Evolutionary conservation across 2,113 vertebrate species (phyloP).

Genomic region (Peromyscus californicus): DNA sequence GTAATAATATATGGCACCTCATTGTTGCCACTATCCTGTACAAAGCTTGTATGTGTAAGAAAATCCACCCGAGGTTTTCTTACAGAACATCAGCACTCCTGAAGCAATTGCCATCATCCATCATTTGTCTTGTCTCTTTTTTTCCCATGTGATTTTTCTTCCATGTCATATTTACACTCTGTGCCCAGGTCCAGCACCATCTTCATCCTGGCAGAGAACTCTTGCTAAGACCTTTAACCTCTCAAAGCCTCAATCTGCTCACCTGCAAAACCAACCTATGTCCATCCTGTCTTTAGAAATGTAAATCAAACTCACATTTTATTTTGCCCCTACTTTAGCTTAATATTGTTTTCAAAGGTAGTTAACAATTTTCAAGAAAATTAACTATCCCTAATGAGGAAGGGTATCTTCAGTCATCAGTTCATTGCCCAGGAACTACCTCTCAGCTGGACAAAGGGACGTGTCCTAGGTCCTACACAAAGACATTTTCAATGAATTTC

Average conservation of each 20-base stretch:
- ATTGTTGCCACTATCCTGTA: background rate
- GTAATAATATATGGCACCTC: background rate
- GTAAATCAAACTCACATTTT: background rate
- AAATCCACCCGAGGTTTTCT: background rate
- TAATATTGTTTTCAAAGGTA: constrained; percentile 74
- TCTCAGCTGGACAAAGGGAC: constrained; percentile 72
- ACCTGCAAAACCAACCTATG: background rate
- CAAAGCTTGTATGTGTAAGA: background rate
- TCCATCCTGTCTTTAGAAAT: background rate
- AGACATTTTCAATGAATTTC: constrained; percentile 80
- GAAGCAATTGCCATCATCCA: background rate
- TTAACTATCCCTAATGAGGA: constrained; percentile 54
- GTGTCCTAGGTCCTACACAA: constrained; percentile 49
- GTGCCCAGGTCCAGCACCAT: too few relatives aligned
- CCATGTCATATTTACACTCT: background rate
- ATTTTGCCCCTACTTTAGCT: background rate
- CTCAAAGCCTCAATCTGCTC: background rate
- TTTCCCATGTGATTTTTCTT: background rate
- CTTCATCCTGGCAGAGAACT: background rate
- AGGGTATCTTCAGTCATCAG: constrained; percentile 61
- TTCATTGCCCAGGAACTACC: constrained; percentile 61
- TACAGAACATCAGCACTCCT: background rate
- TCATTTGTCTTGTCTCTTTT: background rate
- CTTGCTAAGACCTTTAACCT: background rate
- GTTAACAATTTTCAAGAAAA: constrained; percentile 10